Evolutionary conservation across 2,113 vertebrate genomes (phyloP), one percentile per base, ranked within the genome.

Genomic region (Pavo muticus): DNA sequence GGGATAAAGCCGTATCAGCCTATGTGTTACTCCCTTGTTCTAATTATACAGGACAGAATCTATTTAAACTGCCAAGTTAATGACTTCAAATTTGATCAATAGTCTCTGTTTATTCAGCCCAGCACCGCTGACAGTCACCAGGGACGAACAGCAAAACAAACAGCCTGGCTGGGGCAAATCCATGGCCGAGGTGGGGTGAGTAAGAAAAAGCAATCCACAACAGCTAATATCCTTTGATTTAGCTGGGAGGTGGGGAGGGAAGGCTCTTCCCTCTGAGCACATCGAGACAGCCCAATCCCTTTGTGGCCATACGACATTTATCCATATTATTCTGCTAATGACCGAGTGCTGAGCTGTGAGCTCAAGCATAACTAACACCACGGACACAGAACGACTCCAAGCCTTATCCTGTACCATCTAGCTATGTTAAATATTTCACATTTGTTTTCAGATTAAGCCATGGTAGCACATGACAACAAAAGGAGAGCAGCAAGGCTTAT

Each of bases 1-100:
- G 37, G 42, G 88, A 92, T 91, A 91, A 96, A 91, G 95, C 95
- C 50, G 95, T 96, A 96, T 97, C 96, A 97, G 94, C 83, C 96
- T 97, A 97, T 84, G 94, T 89, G 91, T 91, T 94, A 92, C 86
- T 94, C 86, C 95, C 95, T 96, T 96, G 92, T 96, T 96, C 96
- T 97, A 96, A 97, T 96, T 89, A 93, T 78, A 95, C 82, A 97
- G 94, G 96, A 91, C 94, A 97, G 95, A 84, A 95, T 96, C 91
- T 91, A 94, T 95, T 97, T 97, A 76, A 96, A 94, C 73, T 91
- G 87, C 89, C 85, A 94, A 94, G 87, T 90, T 97, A 96, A 97
- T 96, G 94, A 97, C 91, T 96, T 97, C 95, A 95, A 94, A 90
- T 93, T 80, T 95, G 94, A 97, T 97, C 93, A 95, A 93, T 91